Evolutionary conservation across 2,113 vertebrate genomes (phyloP), one percentile per base, ranked within the genome.

Genomic region (Emydura subglobosa): DNA sequence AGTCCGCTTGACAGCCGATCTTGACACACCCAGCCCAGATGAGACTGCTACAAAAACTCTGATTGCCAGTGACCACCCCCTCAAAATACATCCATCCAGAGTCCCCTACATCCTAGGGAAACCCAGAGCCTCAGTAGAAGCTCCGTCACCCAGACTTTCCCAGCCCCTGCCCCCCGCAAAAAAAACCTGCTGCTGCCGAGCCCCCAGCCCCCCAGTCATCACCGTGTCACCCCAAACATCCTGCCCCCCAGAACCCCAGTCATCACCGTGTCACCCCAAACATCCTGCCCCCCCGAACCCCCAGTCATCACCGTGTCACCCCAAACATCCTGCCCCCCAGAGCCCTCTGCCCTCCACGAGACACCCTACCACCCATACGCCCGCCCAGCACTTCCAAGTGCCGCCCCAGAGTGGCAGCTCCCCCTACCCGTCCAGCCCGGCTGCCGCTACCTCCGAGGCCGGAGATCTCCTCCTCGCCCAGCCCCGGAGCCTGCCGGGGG

Each of bases 361-460:
- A 34, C 61, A 34, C 16, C 7, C 61, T 17, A 31, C 31, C 3
- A 5, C 25, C 7, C 50, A 50, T 3, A 5, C 54, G 7, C 8
- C 50, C 59, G 47, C 82, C 19, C 65, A 8, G 7, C 39, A 55
- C 51, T 68, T 49, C 87, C 78, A 79, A 57, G 57, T 79, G 68
- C 51, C 21, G 5, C 50, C 81, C 24, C 82, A 29, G 44, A 53
- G 22, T 49, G 39, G 85, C 6, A 80, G 34, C 72, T 25, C 57
- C 76, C 53, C 27, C 27, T 65, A 19, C n/a, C 65, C 59, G 93
- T 95, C 96, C 88, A 59, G 81, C 59, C 86, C 39, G 85, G 76
- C 91, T 27, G 29, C 31, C 7, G 79, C 83, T 54, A 27, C 80
- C 17, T 55, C 88, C 10, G 79, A 91, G 72, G 87, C 87, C 90